Base-by-base conservation (phyloP, 2,888 invertebrate species). In the Onthophagus sagittarius region DNA sequence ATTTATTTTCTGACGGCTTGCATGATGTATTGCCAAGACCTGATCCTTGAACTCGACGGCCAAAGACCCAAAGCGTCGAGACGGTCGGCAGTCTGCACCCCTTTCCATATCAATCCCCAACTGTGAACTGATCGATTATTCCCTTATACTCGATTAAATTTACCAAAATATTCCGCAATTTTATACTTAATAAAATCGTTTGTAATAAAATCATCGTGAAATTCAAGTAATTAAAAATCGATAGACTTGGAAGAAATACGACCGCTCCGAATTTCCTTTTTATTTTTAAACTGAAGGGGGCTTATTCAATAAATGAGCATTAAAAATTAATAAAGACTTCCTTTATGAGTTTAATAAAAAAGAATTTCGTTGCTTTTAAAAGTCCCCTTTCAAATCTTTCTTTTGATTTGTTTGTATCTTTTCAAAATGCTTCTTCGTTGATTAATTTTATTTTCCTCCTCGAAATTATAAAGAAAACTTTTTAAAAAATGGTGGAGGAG, bases 61-160 rank as follows among this genome's bases (percentile, higher is more conserved):
- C 67, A 67, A 67, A 67, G 67, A 67, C 67, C 67, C n/a, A n/a
- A 7, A 67, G 67, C n/a, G 67, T 31, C 15, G 23, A 67, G 67
- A 67, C 67, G 67, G 39, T 53, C 31, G 23, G 67, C 6, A 7
- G 39, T 11, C 39, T 53, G 7, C 39, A 53, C 39, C 39, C 23
- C 39, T 53, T 53, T 53, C 39, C 39, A 53, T 11, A 53, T 53
- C 39, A 11, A 53, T 23, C 23, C 39, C 7, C 39, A 53, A 53
- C 39, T 53, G 9, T 53, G 9, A 53, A 23, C 11, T 7, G 39
- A 11, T 53, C 39, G 39, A 53, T 53, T 53, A 53, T 53, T 53
- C 39, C 39, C 23, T 23, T 23, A 23, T 23, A 23, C 23, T 23
- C 23, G 23, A 23, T 23, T 23, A 23, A 23, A 23, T 23, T 23